Evolutionary conservation across 2,888 invertebrate species (phyloP), one percentile per base, ranked within the genome.

Genomic region (Oxytorus armatus): DNA sequence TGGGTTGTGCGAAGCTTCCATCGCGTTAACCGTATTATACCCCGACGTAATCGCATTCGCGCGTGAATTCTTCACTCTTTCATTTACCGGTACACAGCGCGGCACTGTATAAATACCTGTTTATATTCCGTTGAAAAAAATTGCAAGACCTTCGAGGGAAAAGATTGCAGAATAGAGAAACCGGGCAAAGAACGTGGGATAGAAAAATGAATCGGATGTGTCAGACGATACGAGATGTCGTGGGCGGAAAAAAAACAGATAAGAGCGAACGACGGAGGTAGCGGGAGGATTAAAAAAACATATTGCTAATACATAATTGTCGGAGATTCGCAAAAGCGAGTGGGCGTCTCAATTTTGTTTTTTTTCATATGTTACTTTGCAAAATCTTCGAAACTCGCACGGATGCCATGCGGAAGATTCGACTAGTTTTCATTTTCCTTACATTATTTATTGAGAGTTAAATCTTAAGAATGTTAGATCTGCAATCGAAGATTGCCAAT

Each of bases 1-100:
- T 44, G 44, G 63, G 51, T 55, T 63, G 55, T 70, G 47, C 42
- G 10, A 33, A 59, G 63, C 55, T 79, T 49, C 25, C 44, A 23
- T n/a, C n/a, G n/a, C 63, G 51, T 51, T 49, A 47, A 76, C 33
- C 51, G 61, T 69, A 57, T 66, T 51, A 61, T 51, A 44, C 47
- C 63, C 57, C 47, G 69, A 14, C 44, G 55, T 68, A 61, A 63
- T 51, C 39, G 63, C 55, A 42, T 70, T 59, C 66, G n/a, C 51
- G 36, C 59, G 42, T 70, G 55, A 68, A 69, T 57, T 49, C 49
- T 57, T 44, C 51, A n/a, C 55, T 39, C 63, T 47, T 44, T 5
- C 55, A 57, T 51, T 44, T 16, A 68, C 33, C 42, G n/a, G 16
- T 14, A 18, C 16, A 21, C 14, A 36, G n/a, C 53, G 7, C 36